phyloP scores from a whole-genome alignment of 1,140 invertebrate genomes.

The Drosophila sturtevanti region DNA sequence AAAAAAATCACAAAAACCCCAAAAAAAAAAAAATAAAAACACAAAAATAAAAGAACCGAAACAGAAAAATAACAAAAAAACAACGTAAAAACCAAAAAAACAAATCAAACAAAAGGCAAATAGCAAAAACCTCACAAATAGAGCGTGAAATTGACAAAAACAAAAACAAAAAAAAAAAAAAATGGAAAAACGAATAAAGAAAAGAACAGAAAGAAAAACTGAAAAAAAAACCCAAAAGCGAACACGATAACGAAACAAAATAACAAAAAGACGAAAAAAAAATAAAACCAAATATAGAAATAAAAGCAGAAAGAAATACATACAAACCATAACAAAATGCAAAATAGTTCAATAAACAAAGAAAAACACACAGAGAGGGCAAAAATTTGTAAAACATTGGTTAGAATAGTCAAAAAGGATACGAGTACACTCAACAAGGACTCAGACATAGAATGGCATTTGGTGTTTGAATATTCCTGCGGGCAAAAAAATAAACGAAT shows the following conservation, averaged over 20 bases:
- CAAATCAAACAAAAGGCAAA: constrained; percentile 69
- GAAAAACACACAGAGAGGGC: not conserved
- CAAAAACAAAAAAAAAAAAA: constrained; percentile 33
- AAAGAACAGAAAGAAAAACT: constrained; percentile 29
- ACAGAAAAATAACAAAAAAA: constrained; percentile 35
- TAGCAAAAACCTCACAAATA: constrained; percentile 78
- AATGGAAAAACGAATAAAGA: constrained; percentile 12
- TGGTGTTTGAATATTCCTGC: too few relatives aligned
- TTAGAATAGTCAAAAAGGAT: not conserved
- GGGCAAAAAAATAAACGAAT: too few relatives aligned
- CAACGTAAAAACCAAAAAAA: constrained; percentile 34
- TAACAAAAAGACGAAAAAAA: constrained; percentile 20
- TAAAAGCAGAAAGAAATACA: constrained; percentile 43
- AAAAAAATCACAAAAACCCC: constrained; percentile 37
- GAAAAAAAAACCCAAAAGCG: not conserved
- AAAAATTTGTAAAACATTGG: not conserved
- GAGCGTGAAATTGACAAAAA: constrained; percentile 79
- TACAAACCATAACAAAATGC: constrained; percentile 25
- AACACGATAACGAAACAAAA: constrained; percentile 24
- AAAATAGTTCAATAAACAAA: constrained; percentile 51
- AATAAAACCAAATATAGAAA: constrained; percentile 35
- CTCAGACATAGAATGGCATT: too few relatives aligned
- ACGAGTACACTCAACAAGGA: not conserved
- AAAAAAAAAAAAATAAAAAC: constrained; percentile 34
- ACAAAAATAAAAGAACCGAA: constrained; percentile 25